Evolutionary conservation across 1,140 invertebrate genomes (phyloP), one percentile per base, ranked within the genome.

Genomic region (Saccostrea cuccullata): DNA sequence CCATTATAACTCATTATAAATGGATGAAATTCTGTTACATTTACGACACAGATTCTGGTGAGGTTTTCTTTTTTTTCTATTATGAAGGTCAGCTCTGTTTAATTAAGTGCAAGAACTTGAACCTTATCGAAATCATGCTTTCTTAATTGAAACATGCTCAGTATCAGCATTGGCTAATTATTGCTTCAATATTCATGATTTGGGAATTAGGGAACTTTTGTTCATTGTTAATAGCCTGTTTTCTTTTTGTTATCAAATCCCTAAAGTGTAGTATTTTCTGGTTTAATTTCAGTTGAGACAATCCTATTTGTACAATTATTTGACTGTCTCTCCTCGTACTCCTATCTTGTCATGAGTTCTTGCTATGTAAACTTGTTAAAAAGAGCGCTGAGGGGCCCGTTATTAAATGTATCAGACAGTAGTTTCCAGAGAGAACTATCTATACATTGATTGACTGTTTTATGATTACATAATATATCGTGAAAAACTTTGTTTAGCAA

Each of bases 21-120:
- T 90, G 90, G 90, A 88, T 26, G 23, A 82, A 90, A n/a, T 84
- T 92, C 3, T 86, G 90, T 30, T 91, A 92, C 56, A 30, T 91
- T 20, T 91, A 92, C 58, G 90, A 92, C 82, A 90, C 87, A 2
- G 87, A 91, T 88, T 88, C 89, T 89, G 91, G 92, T 91, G 90
- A 82, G 5, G 89, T 58, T 36, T 9, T 30, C 15, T 77, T 13
- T 36, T 13, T 36, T 30, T 77, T 36, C 47, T 9, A 3, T 47
- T 47, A 47, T 47, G 6, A 47, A 9, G 47, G 47, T 36, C 13
- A 23, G 67, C 8, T 17, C 58, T 60, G 58, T 64, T 20, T 20
- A 64, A 64, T 64, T 64, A 17, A 64, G 58, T 64, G 15, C 1
- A 64, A 5, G 15, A 64, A 20, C 6, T 6, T 6, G 47, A 47